Conservation (phyloP, 2,888 invertebrate genomes). For the Ischnus inquisitorius region DNA sequence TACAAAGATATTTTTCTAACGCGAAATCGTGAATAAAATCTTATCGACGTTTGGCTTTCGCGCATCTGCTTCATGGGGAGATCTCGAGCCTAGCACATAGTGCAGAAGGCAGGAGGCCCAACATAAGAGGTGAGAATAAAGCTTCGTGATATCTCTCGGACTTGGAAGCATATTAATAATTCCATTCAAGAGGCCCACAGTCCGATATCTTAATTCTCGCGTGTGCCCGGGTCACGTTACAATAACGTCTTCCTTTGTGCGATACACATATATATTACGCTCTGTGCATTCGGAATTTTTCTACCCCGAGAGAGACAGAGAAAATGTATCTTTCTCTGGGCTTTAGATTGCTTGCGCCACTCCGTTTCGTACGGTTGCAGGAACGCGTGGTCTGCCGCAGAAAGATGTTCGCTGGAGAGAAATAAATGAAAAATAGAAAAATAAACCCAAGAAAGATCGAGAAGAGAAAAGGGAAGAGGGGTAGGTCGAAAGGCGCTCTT, state of each 20-base stretch:
- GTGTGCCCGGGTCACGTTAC: conserved; percentile 79
- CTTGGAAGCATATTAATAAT: conserved; percentile 76
- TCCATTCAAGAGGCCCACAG: conserved; percentile 74
- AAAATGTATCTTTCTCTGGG: conserved; percentile 41
- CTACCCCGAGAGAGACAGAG: conserved; percentile 64
- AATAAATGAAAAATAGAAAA: conserved; percentile 53
- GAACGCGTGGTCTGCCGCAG: conserved; percentile 44
- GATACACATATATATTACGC: conserved; percentile 45
- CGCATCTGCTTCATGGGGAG: neutral
- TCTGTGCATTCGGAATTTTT: conserved; percentile 66
- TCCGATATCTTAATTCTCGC: conserved; percentile 82
- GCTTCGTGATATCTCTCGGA: conserved; percentile 40
- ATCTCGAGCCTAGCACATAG: neutral
- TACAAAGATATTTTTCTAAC: neutral
- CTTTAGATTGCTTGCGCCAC: conserved; percentile 28
- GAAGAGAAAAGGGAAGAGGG: conserved; percentile 66
- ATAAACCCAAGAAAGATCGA: conserved; percentile 38
- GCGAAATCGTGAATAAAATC: neutral
- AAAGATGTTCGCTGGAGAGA: conserved; percentile 56
- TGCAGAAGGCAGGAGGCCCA: conserved; percentile 3
- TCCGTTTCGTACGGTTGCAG: conserved; percentile 52
- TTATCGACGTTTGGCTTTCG: neutral
- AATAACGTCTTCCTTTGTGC: conserved; percentile 79
- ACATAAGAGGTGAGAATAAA: conserved; percentile 38
- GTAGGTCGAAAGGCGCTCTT: conserved; percentile 74